These are phyloP conservation scores for Volucella inflata DNA, from an alignment of 2,888 invertebrate species.

Conservation along the genomic window DNA sequence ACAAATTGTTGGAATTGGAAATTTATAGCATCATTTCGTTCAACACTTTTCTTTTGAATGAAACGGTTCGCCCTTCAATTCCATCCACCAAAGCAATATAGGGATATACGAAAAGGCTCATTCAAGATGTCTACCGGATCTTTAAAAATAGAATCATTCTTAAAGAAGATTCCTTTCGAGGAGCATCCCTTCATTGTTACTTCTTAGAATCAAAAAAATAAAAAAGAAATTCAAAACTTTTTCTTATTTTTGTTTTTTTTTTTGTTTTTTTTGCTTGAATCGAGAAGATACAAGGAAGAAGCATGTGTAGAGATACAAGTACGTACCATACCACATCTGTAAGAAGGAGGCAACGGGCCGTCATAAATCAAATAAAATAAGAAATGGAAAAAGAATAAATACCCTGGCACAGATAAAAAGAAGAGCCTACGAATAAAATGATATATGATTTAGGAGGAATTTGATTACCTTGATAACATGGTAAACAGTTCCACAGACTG, in stretches of 20 bases:
- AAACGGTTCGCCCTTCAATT: too few relatives aligned
- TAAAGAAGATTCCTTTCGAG: conserved; percentile 2
- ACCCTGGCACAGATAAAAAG: not conserved
- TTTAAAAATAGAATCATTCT: conserved; percentile 10
- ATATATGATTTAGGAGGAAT: conserved; percentile 53
- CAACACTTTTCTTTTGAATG: not conserved
- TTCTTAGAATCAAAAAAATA: not conserved
- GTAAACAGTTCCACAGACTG: conserved; percentile 27
- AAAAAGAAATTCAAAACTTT: not conserved
- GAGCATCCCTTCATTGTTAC: conserved; percentile 3
- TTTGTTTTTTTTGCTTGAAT: not conserved
- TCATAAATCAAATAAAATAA: conserved; percentile 57
- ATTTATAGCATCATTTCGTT: not conserved
- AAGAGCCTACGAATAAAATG: conserved; percentile 40
- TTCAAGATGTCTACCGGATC: conserved; percentile 19
- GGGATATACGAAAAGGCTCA: conserved; percentile 15
- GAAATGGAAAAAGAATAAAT: conserved; percentile 34
- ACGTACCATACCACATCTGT: not conserved
- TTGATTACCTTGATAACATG: conserved; percentile 57
- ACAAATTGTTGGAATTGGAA: not conserved
- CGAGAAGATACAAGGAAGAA: not conserved
- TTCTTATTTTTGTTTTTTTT: too few relatives aligned
- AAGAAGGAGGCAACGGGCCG: conserved; percentile 22
- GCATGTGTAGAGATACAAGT: not conserved
- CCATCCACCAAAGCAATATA: too few relatives aligned